Evolutionary conservation across 1,140 invertebrate genomes (phyloP), one percentile per base, ranked within the genome.

Genomic region (Caenorhabditis remanei): DNA sequence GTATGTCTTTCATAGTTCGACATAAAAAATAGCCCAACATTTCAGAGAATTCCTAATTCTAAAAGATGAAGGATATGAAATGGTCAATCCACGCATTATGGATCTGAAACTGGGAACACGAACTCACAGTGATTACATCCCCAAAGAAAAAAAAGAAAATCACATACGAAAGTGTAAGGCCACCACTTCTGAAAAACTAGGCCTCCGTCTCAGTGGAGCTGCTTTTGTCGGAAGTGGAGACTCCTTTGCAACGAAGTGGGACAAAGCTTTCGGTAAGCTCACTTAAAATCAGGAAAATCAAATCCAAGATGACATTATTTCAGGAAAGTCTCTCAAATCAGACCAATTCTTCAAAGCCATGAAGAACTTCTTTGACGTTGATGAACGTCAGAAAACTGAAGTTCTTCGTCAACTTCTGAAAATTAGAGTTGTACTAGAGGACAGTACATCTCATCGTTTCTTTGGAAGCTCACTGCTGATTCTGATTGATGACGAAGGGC

Each of bases 61-160:
- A 46, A 79, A 50, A 79, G 71, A 79, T 14, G 21, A 6, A 13
- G 46, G 7, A 2, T 19, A 50, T 14, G 71, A 9, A 6, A 24
- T 41, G 43, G 7, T 2, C 4, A 50, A 48, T 5, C 71, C 71
- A 24, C 40, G 71, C 9, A 9, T 79, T 11, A 41, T 79, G 19
- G 71, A 79, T 14, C 24, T 79, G 9, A 79, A 79, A 19, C 46
- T 79, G 1, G 71, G 71, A 3, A 79, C 71, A 8, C 32, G 71
- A 3, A 79, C 71, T 24, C 40, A 79, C 46, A 79, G 71, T 53
- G 71, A 79, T 32, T 53, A 11, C 24, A 50, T 79, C 46, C 13
- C 71, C 4, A n/a, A 79, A 19, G 71, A 79, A 11, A 79, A 50
- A n/a, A 79, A 50, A 19, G 8, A 21, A 11, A 2, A 21, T 0